Evolutionary conservation across 2,113 vertebrate species (phyloP).

Genomic region (Perca flavescens): DNA sequence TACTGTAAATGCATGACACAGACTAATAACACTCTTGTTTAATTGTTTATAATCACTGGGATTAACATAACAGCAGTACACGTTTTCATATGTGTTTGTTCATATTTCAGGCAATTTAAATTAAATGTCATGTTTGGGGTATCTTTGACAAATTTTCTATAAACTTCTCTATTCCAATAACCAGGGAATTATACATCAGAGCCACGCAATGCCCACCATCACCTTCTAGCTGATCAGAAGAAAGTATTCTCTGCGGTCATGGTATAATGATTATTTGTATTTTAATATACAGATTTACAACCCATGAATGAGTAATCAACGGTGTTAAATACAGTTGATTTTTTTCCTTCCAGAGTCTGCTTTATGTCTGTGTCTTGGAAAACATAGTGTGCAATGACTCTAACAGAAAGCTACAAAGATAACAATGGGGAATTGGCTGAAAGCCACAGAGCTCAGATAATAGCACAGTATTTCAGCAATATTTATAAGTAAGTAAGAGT

Average conservation of each 20-base stretch:
- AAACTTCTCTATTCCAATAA: too few species aligned
- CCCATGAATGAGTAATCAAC: not conserved
- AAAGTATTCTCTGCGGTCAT: not conserved
- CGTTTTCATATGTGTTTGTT: too few species aligned
- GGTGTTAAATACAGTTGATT: not conserved
- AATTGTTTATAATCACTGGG: too few species aligned
- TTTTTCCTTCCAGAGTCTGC: not conserved
- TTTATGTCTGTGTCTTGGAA: not conserved
- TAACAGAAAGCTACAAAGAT: conserved; percentile 1
- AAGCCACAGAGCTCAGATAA: conserved; percentile 16
- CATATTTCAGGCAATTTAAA: not conserved
- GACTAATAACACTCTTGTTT: too few species aligned
- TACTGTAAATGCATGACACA: too few species aligned
- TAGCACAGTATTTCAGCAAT: conserved; percentile 17
- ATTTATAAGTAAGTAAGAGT: conserved; percentile 26
- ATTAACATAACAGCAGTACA: too few species aligned
- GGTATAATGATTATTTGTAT: too few species aligned
- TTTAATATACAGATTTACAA: not conserved
- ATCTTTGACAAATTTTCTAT: not conserved
- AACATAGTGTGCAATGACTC: not conserved
- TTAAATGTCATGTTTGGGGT: not conserved
- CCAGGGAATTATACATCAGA: too few species aligned
- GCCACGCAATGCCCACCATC: not conserved
- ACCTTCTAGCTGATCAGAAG: not conserved
- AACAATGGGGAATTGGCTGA: not conserved